Percentiles rank a stretch among this genome's conserved stretches.
Evolutionary conservation across 1,140 invertebrate species (phyloP).

Genomic region (Conus betulinus): DNA sequence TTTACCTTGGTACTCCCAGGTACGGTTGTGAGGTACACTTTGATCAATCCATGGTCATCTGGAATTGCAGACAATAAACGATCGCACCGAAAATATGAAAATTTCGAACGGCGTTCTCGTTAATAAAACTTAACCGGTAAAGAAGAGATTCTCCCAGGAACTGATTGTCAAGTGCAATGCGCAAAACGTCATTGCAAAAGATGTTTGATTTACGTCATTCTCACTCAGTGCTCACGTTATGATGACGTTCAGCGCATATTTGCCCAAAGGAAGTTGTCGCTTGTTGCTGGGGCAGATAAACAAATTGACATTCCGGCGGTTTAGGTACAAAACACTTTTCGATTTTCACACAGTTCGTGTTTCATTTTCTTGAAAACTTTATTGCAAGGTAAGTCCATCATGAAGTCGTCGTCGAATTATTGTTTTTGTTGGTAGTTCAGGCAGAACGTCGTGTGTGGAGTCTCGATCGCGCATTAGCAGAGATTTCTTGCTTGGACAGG

Average conservation of each 20-base stretch:
- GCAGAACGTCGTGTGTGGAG: too few relatives aligned
- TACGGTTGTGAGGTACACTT: conserved; percentile 47
- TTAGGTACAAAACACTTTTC: conserved; percentile 7
- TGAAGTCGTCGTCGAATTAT: neutral
- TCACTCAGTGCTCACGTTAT: conserved; percentile 5
- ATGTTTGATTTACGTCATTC: neutral
- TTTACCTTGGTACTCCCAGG: conserved; percentile 42
- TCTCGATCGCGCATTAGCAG: too few relatives aligned
- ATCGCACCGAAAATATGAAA: neutral
- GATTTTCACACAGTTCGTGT: neutral
- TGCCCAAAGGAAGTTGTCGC: conserved; percentile 47
- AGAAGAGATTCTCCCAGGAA: neutral
- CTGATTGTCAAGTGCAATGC: conserved; percentile 1
- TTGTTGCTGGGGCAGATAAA: conserved; percentile 65
- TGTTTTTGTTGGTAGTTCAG: neutral
- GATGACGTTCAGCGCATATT: conserved; percentile 44
- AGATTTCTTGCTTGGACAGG: conserved; percentile 12
- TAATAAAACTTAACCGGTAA: too few relatives aligned
- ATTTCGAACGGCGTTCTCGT: neutral
- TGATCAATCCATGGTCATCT: conserved; percentile 32
- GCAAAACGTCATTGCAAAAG: conserved; percentile 7
- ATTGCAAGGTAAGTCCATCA: neutral
- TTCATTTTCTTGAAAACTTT: neutral
- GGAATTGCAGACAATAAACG: neutral
- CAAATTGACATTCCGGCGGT: conserved; percentile 48